phyloP scores from a whole-genome alignment of 2,888 invertebrate species.

The Thymelicus sylvestris region DNA sequence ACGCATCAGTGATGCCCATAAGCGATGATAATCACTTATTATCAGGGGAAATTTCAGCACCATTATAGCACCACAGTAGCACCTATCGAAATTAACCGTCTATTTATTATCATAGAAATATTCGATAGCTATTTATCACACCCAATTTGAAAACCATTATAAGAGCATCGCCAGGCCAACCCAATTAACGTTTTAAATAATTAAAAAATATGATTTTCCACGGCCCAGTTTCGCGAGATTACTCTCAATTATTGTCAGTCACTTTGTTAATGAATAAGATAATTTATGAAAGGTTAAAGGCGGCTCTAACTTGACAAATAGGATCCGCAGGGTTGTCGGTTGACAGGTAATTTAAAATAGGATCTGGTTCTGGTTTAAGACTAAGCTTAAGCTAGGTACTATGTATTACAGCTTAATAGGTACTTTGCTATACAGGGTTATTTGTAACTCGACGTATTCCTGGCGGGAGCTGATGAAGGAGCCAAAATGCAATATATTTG shows the following conservation, averaged over 20 bases:
- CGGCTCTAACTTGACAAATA: constrained; percentile 48
- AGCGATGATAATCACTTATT: no score
- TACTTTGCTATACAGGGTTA: no score
- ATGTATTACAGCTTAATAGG: not conserved
- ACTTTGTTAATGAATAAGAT: constrained; percentile 44
- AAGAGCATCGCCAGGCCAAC: constrained; percentile 1
- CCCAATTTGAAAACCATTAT: constrained; percentile 1
- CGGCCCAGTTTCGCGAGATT: constrained; percentile 35
- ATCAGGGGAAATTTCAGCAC: no score
- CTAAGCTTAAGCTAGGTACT: not conserved
- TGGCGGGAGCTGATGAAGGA: no score
- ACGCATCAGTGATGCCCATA: no score
- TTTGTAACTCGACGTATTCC: no score
- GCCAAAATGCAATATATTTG: no score
- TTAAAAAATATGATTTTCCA: constrained; percentile 35
- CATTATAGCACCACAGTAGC: no score
- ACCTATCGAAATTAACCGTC: not conserved
- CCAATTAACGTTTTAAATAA: constrained; percentile 34
- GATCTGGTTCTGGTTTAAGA: no score
- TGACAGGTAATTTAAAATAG: constrained; percentile 2
- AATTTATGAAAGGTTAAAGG: constrained; percentile 45
- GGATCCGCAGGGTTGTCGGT: constrained; percentile 27
- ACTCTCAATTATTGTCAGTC: constrained; percentile 40
- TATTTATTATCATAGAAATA: not conserved
- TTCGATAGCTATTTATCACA: not conserved